A percentile compares a stretch with the other conserved stretches of the same genome.
phyloP scores from a whole-genome alignment of 2,888 invertebrate genomes.

The Rugalucina vietnamica region DNA sequence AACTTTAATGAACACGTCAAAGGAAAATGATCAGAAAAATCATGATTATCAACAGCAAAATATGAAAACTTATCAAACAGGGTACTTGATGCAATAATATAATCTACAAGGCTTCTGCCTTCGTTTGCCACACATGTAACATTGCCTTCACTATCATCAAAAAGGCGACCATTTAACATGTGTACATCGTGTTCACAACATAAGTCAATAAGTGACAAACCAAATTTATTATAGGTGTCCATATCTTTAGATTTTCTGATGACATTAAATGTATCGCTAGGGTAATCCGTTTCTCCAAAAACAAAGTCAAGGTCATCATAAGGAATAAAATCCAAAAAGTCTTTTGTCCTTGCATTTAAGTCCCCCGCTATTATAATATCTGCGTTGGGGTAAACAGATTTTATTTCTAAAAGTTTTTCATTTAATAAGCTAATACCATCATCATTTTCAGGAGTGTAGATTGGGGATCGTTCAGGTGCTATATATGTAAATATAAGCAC shows the following conservation, averaged over 20 bases:
- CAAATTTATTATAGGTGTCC: conserved; percentile 27
- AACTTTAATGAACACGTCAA: conserved; percentile 2
- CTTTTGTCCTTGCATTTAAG: conserved; percentile 38
- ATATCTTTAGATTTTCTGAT: conserved; percentile 21
- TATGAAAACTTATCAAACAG: conserved; percentile 11
- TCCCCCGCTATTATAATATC: conserved; percentile 39
- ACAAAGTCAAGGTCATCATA: conserved; percentile 31
- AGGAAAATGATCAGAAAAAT: conserved; percentile 33
- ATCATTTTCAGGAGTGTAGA: conserved; percentile 24
- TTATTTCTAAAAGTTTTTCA: conserved; percentile 22
- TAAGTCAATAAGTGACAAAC: conserved; percentile 31
- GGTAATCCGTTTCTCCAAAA: conserved; percentile 20
- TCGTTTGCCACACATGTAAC: conserved; percentile 28
- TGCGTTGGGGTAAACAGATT: conserved; percentile 13
- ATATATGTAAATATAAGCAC: conserved; percentile 33
- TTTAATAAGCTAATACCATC: conserved; percentile 28
- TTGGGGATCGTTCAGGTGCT: conserved; percentile 32
- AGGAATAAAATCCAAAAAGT: conserved; percentile 25
- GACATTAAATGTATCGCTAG: conserved; percentile 19
- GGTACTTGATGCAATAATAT: conserved; percentile 27
- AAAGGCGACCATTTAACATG: conserved; percentile 30
- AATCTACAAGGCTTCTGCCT: conserved; percentile 44
- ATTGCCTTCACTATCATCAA: conserved; percentile 25
- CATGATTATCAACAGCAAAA: conserved; percentile 19
- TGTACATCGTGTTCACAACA: conserved; percentile 34